A percentile compares a stretch with the other conserved stretches of the same genome.
These are phyloP conservation scores for Argyra leucocephala DNA, from an alignment of 2,888 invertebrate species.

Conservation along the genomic window DNA sequence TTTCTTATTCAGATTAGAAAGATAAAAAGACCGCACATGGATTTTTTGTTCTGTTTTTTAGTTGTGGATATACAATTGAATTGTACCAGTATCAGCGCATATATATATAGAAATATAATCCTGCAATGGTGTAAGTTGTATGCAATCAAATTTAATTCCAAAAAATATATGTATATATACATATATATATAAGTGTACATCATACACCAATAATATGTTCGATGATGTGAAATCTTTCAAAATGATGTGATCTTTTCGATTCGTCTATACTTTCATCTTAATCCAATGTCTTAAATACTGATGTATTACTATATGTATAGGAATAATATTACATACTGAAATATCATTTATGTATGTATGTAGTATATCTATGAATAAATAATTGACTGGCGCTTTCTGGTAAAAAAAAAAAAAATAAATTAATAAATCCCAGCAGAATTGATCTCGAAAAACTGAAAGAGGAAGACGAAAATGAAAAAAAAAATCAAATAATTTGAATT, in stretches of 20 bases:
- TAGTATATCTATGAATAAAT: too few relatives aligned
- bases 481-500: neutral
- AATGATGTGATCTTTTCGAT: neutral
- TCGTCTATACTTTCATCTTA: neutral
- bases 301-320: neutral
- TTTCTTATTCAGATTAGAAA: neutral
- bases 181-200: neutral
- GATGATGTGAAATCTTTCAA: neutral
- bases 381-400: neutral
- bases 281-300: neutral
- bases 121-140: too few relatives aligned
- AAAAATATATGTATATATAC: neutral
- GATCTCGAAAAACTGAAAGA: neutral
- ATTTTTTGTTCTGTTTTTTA: too few relatives aligned
- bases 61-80: too few relatives aligned
- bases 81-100: too few relatives aligned
- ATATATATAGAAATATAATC: too few relatives aligned
- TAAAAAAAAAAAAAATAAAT: neutral
- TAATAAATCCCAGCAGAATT: neutral
- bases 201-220: too few relatives aligned
- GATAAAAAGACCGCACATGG: slow-evolving; percentile 6
- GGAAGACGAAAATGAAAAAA: neutral
- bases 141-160: neutral
- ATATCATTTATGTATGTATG: too few relatives aligned
- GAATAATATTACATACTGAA: neutral